Base-by-base conservation (phyloP, 2,888 invertebrate species). In the Drosophila pseudotakahashii region DNA sequence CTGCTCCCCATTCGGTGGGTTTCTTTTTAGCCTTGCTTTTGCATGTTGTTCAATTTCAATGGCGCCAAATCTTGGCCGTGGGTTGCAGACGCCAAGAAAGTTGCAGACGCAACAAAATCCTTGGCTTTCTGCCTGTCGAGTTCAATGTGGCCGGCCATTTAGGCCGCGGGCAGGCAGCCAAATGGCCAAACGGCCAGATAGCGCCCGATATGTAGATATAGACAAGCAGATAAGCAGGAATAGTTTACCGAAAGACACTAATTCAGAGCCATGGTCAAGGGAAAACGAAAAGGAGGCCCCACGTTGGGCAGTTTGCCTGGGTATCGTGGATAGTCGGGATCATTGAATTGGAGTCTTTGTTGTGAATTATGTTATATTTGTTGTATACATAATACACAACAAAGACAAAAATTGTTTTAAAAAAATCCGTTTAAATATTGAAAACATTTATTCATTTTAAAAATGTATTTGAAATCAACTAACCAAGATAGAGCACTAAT, bases 51-150 rank as follows among this genome's bases (percentile, higher is more conserved):
- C 77, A 62, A 67, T 75, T 84, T 81, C 81, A 87, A 84, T 82
- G 82, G 82, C 82, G 82, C 82, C 82, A 87, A 84, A 84, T 81
- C 76, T 77, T 79, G 75, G 78, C 79, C 76, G 79, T 87, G 79
- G 79, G 83, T 66, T 77, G 75, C 74, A 69, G 73, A 69, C 68
- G 61, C 64, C 59, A 55, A 47, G 57, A 58, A 66, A 44, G 57
- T 54, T 66, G 62, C 77, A 73, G 71, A 70, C 71, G 83, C 73
- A 77, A 71, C 75, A 58, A 79, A 74, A 50, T 44, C 68, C 77
- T 78, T 79, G 76, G 77, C 75, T 76, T 73, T 76, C 73, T 76
- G 53, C 60, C 60, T 64, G 54, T 68, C 61, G 66, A 61, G 58
- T 59, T 60, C 47, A 66, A 63, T 59, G 60, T 47, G 42, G 54